A percentile compares a stretch with the other conserved stretches of the same genome.
Conservation (phyloP, 1,140 invertebrate species). For the Armadillidium nasatum region DNA sequence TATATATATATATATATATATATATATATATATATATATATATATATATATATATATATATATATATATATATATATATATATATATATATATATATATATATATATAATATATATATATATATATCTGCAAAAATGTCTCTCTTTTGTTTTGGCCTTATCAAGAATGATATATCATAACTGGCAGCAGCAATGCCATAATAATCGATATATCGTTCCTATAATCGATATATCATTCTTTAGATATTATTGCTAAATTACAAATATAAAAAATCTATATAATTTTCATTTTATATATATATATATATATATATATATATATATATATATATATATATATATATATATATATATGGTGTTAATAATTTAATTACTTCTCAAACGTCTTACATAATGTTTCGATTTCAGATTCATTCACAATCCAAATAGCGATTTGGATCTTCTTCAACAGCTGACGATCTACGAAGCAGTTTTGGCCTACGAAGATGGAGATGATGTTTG, state of each 20-base stretch:
- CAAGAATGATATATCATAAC: too few relatives aligned
- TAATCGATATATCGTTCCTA: too few relatives aligned
- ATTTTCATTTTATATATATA: too few relatives aligned
- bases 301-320: too few relatives aligned
- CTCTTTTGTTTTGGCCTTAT: too few relatives aligned
- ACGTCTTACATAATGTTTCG: background rate
- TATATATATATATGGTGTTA: too few relatives aligned
- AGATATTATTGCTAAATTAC: too few relatives aligned
- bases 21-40: background rate
- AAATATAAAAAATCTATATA: background rate
- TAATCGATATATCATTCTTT: too few relatives aligned
- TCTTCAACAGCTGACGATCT: constrained; percentile 87
- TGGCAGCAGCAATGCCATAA: too few relatives aligned
- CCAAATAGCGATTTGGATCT: constrained; percentile 89
- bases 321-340: too few relatives aligned
- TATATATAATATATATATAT: background rate
- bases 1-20: too few relatives aligned
- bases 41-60: constrained; percentile 22
- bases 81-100: background rate
- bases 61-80: constrained; percentile 18
- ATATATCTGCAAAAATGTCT: too few relatives aligned
- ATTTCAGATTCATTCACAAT: constrained; percentile 74
- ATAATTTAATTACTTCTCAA: constrained; percentile 25
- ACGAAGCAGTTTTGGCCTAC: constrained; percentile 86
- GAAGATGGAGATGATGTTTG: constrained; percentile 75